These are phyloP conservation scores for Oxystoma pomonae DNA, from an alignment of 2,888 invertebrate species.

Conservation along the genomic window DNA sequence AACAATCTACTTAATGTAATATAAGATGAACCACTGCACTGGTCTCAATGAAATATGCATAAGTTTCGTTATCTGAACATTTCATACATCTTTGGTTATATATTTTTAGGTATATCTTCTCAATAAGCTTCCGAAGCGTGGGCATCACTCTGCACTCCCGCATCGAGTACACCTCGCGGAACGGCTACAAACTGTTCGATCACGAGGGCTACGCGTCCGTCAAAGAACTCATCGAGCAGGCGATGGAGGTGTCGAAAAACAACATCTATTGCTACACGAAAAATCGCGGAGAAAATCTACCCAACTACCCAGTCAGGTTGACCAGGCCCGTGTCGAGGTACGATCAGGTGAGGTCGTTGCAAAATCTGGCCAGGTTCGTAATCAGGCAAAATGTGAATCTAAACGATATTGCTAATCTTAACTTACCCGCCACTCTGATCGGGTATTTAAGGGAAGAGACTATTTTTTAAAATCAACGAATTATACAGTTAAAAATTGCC, in stretches of 20 bases:
- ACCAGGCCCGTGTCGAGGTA: conserved; percentile 73
- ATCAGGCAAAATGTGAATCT: conserved; percentile 64
- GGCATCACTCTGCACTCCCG: conserved; percentile 67
- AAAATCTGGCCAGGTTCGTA: conserved; percentile 70
- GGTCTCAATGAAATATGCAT: too few relatives aligned
- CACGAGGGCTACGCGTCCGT: conserved; percentile 54
- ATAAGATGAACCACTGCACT: too few relatives aligned
- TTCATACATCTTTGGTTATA: too few relatives aligned
- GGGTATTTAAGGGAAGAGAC: conserved; percentile 51
- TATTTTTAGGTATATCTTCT: conserved; percentile 57
- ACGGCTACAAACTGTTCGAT: conserved; percentile 34
- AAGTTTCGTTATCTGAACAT: too few relatives aligned
- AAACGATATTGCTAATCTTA: conserved; percentile 66
- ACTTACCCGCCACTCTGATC: conserved; percentile 56
- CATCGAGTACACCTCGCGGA: conserved; percentile 65
- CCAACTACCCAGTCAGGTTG: conserved; percentile 68
- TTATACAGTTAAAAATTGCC: neutral
- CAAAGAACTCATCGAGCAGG: conserved; percentile 68
- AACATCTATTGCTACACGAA: conserved; percentile 71
- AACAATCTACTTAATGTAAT: too few relatives aligned
- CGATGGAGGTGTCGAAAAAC: conserved; percentile 66
- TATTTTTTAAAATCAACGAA: neutral
- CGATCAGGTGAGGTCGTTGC: conserved; percentile 64
- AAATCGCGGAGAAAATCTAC: conserved; percentile 60
- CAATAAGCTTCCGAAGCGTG: conserved; percentile 67